Evolutionary conservation across 2,113 vertebrate genomes (phyloP).

Genomic region (Mus pahari): DNA sequence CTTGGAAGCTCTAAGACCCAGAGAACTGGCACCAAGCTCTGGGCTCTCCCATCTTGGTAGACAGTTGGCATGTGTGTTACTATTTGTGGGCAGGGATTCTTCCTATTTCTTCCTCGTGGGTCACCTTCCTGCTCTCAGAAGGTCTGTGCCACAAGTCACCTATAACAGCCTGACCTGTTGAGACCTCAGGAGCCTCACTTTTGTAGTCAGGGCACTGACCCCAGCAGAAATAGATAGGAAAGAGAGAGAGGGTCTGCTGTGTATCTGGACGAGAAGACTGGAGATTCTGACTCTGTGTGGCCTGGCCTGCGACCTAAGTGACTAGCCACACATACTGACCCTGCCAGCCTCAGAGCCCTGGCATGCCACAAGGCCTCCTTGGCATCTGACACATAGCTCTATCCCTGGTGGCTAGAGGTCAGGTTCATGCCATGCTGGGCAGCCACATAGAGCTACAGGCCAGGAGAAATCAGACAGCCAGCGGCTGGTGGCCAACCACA

Average conservation of each 20-base stretch:
- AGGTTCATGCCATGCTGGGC: not conserved
- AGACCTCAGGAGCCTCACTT: not conserved
- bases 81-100: not conserved
- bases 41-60: not conserved
- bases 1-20: not conserved
- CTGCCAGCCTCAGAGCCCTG: not conserved
- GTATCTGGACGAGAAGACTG: not conserved
- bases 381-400: not conserved
- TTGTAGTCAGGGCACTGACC: not conserved
- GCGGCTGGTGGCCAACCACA: not conserved
- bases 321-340: not conserved
- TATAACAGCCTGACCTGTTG: not conserved
- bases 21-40: not conserved
- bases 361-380: not conserved
- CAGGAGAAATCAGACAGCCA: not conserved
- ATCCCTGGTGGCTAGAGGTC: not conserved
- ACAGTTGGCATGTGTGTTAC: not conserved
- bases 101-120: too few relatives aligned
- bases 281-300: not conserved
- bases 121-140: not conserved
- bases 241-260: accelerated
- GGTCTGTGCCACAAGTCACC: not conserved
- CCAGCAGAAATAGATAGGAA: not conserved
- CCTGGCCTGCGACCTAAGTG: accelerated
- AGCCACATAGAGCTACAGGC: accelerated